Evolutionary conservation across 2,797 vertebrate species (phyloP).

Genomic region (Amblyopsis hoosieri): DNA sequence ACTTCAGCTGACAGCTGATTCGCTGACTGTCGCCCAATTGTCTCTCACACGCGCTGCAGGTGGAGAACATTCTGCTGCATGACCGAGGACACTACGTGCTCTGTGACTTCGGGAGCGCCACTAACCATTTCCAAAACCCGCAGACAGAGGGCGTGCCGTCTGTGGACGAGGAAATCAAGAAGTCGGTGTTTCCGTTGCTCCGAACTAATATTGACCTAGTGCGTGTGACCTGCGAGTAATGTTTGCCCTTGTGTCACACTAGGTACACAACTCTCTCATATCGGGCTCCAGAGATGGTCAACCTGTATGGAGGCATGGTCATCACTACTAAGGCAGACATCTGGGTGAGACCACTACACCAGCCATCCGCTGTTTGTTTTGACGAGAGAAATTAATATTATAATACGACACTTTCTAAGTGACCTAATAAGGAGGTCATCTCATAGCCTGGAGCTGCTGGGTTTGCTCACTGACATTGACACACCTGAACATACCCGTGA

Average conservation of each 20-base stretch:
- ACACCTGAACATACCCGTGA: no score
- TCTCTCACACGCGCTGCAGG: constrained; percentile 71
- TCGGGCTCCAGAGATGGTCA: constrained; percentile 98
- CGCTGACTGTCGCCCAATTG: not conserved
- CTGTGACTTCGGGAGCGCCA: constrained; percentile 99
- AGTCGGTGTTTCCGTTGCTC: constrained; percentile 75
- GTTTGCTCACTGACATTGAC: no score
- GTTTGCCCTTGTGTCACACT: constrained; percentile 42
- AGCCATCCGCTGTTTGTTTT: no score
- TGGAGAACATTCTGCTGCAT: constrained; percentile 97
- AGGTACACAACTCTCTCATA: constrained; percentile 98
- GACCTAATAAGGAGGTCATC: no score
- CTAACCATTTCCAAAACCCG: constrained; percentile 93
- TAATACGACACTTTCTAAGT: no score
- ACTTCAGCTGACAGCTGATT: not conserved
- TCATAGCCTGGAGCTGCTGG: no score
- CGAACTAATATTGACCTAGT: not conserved
- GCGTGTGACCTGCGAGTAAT: not conserved
- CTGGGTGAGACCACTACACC: constrained; percentile 83
- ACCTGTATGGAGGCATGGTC: constrained; percentile 91
- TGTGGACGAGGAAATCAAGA: constrained; percentile 98
- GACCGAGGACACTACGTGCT: constrained; percentile 97
- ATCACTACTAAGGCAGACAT: constrained; percentile 97
- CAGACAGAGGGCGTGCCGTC: constrained; percentile 89
- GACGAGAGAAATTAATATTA: no score